Base-by-base conservation (phyloP, 2,888 invertebrate genomes). In the Andricus quercusramuli region DNA sequence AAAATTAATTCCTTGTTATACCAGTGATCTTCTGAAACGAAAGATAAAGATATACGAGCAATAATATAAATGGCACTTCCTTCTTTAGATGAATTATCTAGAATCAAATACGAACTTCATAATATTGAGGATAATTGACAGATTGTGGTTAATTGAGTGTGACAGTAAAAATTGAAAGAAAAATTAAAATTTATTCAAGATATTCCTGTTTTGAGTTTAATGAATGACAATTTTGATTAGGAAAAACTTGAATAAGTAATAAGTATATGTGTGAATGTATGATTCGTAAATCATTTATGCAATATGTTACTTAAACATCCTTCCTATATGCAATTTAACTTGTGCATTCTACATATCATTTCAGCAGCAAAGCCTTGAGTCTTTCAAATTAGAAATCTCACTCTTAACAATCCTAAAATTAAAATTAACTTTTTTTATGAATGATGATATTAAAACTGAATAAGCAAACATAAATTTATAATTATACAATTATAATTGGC, bases 11-110 rank as follows among this genome's bases (percentile, higher is more conserved):
- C 22, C 47, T 22, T 70, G 44, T 70, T 70, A 70, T 70, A 29
- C 70, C 25, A 70, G 47, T 70, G 56, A 56, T 56, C 56, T 37
- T 74, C 56, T 74, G 56, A 74, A 56, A 37, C 15, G 32, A 74
- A 74, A 56, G 56, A 74, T 56, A 70, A 74, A 74, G 74, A 56
- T 32, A 70, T 70, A 74, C 32, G 5, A 47, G 32, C 37, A 56
- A 56, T 74, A 74, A 74, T 74, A 74, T 74, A 74, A 74, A 56
- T 74, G 74, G 74, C 74, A 74, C 56, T 74, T 74, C 74, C 56
- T 51, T 56, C 70, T 70, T 70, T 51, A 29, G 47, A 51, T 29
- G 29, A 47, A 70, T 70, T 70, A 70, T 70, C 70, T 32, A 25
- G 15, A 70, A 70, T 70, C 29, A 70, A 70, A 51, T 47, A 70